phyloP scores from a whole-genome alignment of 2,797 vertebrate species.

The Sebastes paucispinis region DNA sequence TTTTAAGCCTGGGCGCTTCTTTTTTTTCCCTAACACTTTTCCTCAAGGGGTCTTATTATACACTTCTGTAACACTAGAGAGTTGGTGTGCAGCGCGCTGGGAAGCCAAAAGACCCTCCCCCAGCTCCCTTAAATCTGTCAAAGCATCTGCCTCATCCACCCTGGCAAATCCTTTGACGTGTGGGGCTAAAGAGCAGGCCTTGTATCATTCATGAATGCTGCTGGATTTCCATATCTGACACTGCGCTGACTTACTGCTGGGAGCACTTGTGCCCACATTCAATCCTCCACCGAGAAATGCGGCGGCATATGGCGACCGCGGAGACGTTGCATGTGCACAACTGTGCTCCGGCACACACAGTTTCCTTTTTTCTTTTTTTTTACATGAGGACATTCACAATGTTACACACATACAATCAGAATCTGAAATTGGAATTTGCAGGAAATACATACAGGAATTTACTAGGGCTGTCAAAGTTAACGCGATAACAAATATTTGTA shows the following conservation, averaged over 20 bases:
- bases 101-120: conserved; percentile 74
- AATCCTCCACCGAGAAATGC: conserved; percentile 63
- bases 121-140: conserved; percentile 81
- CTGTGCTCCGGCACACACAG: conserved; percentile 16
- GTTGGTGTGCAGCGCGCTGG: conserved; percentile 74
- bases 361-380: neutral
- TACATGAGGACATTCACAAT: neutral
- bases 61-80: conserved; percentile 82
- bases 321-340: conserved; percentile 41
- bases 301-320: conserved; percentile 69
- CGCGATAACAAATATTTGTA: too few species aligned
- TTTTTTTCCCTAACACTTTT: conserved; percentile 70
- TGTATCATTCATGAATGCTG: conserved; percentile 80
- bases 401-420: neutral
- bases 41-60: conserved; percentile 87
- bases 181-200: conserved; percentile 78
- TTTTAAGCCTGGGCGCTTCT: conserved; percentile 68
- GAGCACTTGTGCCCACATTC: conserved; percentile 73
- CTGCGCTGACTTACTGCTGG: conserved; percentile 68
- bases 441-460: conserved; percentile 20
- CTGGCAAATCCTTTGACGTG: conserved; percentile 81
- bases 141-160: conserved; percentile 84
- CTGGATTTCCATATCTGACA: conserved; percentile 84
- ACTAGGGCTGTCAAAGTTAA: neutral
- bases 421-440: conserved; percentile 22